Evolutionary conservation across 2,113 vertebrate genomes (phyloP).

Genomic region (Siphamia tubifer): DNA sequence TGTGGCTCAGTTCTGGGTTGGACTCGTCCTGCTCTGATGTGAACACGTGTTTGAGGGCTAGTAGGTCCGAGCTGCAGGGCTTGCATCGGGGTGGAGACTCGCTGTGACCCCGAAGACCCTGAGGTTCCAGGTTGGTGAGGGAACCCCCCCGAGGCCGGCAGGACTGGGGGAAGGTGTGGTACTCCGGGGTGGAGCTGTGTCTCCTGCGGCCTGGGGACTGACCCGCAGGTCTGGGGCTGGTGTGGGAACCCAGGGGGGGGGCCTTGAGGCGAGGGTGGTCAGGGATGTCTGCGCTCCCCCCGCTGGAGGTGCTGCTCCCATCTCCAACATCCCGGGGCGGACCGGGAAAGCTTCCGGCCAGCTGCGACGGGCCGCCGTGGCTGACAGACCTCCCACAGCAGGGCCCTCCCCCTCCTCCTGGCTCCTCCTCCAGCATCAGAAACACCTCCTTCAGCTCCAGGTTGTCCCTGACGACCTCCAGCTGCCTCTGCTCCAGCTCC

Average conservation of each 20-base stretch:
- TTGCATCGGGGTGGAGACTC: slow-evolving; percentile 78
- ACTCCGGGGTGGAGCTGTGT: slow-evolving; percentile 88
- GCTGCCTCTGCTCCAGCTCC: slow-evolving; percentile 91
- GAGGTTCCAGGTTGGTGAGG: slow-evolving; percentile 81
- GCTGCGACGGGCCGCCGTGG: slow-evolving; percentile 88
- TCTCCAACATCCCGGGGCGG: slow-evolving; percentile 90
- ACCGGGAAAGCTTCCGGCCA: slow-evolving; percentile 55
- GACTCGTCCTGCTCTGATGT: slow-evolving; percentile 60
- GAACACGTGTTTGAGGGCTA: slow-evolving; percentile 57
- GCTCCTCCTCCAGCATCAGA: slow-evolving; percentile 92
- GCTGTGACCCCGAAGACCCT: slow-evolving; percentile 80
- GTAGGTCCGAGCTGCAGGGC: slow-evolving; percentile 58
- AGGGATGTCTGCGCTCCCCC: slow-evolving; percentile 91
- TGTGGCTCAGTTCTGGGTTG: slow-evolving; percentile 89
- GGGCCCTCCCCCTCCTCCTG: slow-evolving; percentile 19
- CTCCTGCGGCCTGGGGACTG: slow-evolving; percentile 83
- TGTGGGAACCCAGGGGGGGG: slow-evolving; percentile 73
- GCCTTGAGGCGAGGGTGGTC: slow-evolving; percentile 88
- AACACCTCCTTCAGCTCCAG: slow-evolving; percentile 94
- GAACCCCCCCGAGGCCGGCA: slow-evolving; percentile 74
- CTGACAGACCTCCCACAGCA: slow-evolving; percentile 91
- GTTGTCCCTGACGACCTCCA: slow-evolving; percentile 92
- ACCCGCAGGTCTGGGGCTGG: slow-evolving; percentile 79
- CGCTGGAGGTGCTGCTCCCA: slow-evolving; percentile 94
- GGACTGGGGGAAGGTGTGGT: slow-evolving; percentile 78